Conservation (phyloP, 2,797 vertebrate genomes). For the Notolepis coatsorum region DNA sequence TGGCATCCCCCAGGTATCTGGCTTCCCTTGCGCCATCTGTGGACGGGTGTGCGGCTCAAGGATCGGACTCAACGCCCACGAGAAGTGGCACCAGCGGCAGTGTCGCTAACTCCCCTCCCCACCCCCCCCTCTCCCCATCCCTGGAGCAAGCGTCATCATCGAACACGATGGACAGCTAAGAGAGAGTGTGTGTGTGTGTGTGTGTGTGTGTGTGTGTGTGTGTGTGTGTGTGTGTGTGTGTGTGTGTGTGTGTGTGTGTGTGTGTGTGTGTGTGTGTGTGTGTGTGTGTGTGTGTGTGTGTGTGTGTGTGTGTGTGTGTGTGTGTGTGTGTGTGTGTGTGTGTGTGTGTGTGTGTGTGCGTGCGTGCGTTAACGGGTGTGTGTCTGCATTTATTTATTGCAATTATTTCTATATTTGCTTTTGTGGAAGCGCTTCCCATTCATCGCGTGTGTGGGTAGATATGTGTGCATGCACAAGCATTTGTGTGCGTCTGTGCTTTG, state of each 20-base stretch:
- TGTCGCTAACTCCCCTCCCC: no score
- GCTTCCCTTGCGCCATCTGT: no score
- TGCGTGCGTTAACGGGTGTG: conserved; percentile 8
- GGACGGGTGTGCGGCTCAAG: no score
- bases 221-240: background rate
- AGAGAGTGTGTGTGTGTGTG: background rate
- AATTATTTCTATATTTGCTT: no score
- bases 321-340: background rate
- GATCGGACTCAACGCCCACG: no score
- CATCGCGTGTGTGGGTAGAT: background rate
- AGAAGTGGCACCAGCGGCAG: no score
- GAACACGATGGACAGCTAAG: no score
- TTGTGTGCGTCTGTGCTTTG: conserved; percentile 31
- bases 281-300: background rate
- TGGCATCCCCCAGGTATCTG: no score
- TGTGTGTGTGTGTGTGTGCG: conserved; percentile 13
- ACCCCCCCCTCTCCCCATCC: no score
- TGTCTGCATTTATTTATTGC: conserved; percentile 34
- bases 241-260: background rate
- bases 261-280: background rate
- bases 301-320: background rate
- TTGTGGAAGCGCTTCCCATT: no score
- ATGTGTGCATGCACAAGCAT: background rate
- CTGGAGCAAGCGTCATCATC: no score
- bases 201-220: background rate